Base-by-base conservation (phyloP, 1,140 invertebrate species). In the Lucilia sericata region DNA sequence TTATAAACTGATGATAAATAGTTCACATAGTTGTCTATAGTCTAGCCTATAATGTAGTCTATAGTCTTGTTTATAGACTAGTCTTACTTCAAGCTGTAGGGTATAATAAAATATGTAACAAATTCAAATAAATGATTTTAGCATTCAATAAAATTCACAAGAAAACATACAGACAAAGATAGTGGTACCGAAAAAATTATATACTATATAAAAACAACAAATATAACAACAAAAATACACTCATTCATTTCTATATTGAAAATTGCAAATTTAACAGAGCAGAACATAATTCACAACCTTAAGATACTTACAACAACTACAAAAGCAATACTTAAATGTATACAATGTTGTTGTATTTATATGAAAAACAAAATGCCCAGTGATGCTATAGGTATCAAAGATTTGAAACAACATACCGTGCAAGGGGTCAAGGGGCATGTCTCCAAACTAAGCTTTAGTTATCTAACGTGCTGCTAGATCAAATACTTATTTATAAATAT, bases 191-290 rank as follows among this genome's bases (percentile, higher is more conserved):
- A n/a, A 60, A 60, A 17, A 60, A 30, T 30, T 30, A 30, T 30
- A 2, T 30, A 30, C 25, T n/a, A 60, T n/a, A 14, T 60, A 60
- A 60, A n/a, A 60, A 60, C 0, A 10, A 60, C 51, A 10, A n/a
- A 1, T 42, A 42, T 42, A 42, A 7, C 42, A 42, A 42, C 14
- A 14, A 60, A 60, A 78, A n/a, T 36, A 47, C 75, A 42, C 36
- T 19, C 75, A 78, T n/a, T n/a, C 75, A 78, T 47, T 78, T 42
- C 47, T 60, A 14, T 78, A 78, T 78, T 78, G 36, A 42, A 76
- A 78, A 78, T 78, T 78, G 75, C 14, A 78, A 47, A 78, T 78
- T 78, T 78, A 78, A 78, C 36, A 78, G 36, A 78, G 75, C 75
- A 78, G 36, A 78, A 78, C 75, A 78, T 78, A 47, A 78, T 78